Evolutionary conservation across 2,888 invertebrate genomes (phyloP), one percentile per base, ranked within the genome.

Genomic region (Dryobotodes eremita): DNA sequence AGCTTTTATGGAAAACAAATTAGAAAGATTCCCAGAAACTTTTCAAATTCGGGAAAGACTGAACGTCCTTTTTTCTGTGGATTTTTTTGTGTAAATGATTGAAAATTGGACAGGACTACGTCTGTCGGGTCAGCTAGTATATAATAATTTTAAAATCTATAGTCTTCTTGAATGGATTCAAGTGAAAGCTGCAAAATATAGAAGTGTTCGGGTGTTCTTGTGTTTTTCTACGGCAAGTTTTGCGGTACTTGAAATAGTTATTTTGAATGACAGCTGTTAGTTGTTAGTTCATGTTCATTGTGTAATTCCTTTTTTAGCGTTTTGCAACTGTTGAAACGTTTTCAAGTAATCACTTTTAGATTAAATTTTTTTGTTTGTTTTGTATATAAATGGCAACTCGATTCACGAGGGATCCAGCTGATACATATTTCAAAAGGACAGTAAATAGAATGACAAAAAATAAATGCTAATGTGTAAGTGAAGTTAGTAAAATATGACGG

Each of bases 181-280:
- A 91, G 92, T 92, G 92, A 93, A 93, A 93, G 92, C 89, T 86
- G 70, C 71, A 64, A 59, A 77, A 26, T 78, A 59, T 48, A 26
- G 20, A 80, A 80, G 80, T 86, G 79, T 90, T 84, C 84, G 26
- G 85, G 88, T 82, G 89, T 89, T 90, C 55, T 64, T 72, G 73
- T 74, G 1, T 89, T 88, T 87, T 82, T 83, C 81, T 86, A 86
- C 87, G 80, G 77, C 77, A 76, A 55, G n/a, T 74, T 70, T 62
- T 75, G 55, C 36, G 61, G 77, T 55, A 71, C 23, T 62, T 74
- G n/a, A 75, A 76, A 83, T 36, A 65, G 65, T 73, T 75, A 78
- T 61, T 85, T 53, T 68, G 62, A 71, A 36, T 72, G 72, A 72
- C 68, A 71, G 77, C 23, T 78, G 26, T 42, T 73, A 26, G 11